Percentiles rank a stretch among this genome's conserved stretches.
Evolutionary conservation across 2,113 vertebrate genomes (phyloP).

Genomic region (Baryphthengus martii): DNA sequence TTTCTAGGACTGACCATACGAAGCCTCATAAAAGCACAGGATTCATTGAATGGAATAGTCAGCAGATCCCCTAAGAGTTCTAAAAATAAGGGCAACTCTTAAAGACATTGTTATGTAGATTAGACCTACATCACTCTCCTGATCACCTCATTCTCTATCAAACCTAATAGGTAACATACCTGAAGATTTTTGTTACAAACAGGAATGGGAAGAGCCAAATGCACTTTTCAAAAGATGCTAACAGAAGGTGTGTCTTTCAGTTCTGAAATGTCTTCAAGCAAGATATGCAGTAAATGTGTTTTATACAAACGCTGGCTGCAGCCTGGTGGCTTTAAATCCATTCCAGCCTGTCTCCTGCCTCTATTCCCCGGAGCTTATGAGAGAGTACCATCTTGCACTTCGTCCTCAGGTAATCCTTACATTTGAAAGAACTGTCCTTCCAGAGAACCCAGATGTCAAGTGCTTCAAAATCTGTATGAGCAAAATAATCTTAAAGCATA

Average conservation of each 20-base stretch:
- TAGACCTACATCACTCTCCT: not conserved
- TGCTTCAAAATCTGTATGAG: not conserved
- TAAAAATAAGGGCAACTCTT: not conserved
- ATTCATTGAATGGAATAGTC: not conserved
- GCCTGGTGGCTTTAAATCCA: constrained; percentile 93
- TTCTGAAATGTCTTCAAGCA: constrained; percentile 93
- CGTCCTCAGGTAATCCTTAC: constrained; percentile 83
- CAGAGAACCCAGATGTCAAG: not conserved
- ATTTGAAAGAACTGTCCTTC: not conserved
- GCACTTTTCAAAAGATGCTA: not conserved
- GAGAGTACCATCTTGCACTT: constrained; percentile 83
- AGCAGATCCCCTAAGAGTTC: not conserved
- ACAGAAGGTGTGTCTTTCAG: constrained; percentile 71
- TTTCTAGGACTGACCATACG: not conserved
- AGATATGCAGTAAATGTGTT: constrained; percentile 84
- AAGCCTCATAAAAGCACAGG: not conserved
- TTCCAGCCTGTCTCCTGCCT: constrained; percentile 87
- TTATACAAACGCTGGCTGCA: constrained; percentile 96
- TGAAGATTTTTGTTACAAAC: not conserved
- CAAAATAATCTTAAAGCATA: not conserved
- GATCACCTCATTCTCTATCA: not conserved
- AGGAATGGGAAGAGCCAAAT: not conserved
- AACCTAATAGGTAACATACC: not conserved
- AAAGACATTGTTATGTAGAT: accelerated
- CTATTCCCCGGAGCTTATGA: constrained; percentile 89